phyloP scores from a whole-genome alignment of 2,888 invertebrate genomes.

The Dynastes grantii region DNA sequence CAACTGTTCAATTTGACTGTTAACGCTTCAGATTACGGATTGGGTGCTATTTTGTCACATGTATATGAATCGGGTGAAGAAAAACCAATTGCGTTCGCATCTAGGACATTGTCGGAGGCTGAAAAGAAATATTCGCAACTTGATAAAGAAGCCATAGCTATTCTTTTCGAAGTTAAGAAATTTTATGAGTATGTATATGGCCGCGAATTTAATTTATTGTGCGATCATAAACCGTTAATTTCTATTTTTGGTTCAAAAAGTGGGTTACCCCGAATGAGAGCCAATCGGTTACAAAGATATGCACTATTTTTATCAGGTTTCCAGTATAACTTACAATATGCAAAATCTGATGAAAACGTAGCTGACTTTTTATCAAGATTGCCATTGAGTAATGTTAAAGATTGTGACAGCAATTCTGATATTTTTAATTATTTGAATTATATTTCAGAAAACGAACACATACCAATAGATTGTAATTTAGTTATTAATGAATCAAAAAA shows the following conservation, averaged over 20 bases:
- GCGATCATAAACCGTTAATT: conserved; percentile 5
- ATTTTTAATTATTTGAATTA: conserved; percentile 4
- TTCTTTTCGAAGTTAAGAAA: conserved; percentile 24
- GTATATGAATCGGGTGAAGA: conserved; percentile 8
- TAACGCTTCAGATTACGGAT: not conserved
- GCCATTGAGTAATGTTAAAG: not conserved
- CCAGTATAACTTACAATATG: no score
- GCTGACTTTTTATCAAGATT: no score
- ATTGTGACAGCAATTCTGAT: not conserved
- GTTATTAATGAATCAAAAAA: not conserved
- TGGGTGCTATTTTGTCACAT: conserved; percentile 10
- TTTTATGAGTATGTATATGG: conserved; percentile 26
- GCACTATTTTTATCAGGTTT: no score
- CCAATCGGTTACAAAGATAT: no score
- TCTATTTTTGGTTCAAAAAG: not conserved
- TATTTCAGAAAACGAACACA: not conserved
- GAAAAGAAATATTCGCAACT: conserved; percentile 38
- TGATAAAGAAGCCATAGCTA: conserved; percentile 41
- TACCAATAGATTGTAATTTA: conserved; percentile 16
- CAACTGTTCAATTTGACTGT: conserved; percentile 6
- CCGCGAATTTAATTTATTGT: conserved; percentile 4
- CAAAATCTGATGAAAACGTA: no score
- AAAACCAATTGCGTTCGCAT: conserved; percentile 36
- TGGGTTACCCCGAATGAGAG: no score
- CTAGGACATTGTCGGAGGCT: conserved; percentile 17